Conservation (phyloP, 2,797 vertebrate species). For the Cirrhinus mrigala region DNA sequence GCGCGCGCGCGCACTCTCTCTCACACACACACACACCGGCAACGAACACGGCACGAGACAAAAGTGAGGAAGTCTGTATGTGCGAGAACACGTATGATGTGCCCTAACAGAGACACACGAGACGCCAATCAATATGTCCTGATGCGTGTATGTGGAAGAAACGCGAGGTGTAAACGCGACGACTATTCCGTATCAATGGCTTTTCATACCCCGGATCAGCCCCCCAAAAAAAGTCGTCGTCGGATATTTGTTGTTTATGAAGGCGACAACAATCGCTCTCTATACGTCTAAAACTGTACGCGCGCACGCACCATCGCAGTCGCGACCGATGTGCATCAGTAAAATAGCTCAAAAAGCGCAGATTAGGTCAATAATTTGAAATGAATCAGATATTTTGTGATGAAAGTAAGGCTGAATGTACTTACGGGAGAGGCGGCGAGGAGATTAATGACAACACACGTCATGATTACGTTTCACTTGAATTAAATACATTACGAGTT, state of each 20-base stretch:
- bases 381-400: constrained; percentile 75
- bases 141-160: constrained; percentile 15
- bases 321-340: constrained; percentile 59
- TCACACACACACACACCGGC: constrained; percentile 70
- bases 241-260: constrained; percentile 66
- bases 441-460: constrained; percentile 88
- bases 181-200: constrained; percentile 36
- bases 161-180: constrained; percentile 51
- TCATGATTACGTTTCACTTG: constrained; percentile 90
- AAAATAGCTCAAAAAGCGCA: constrained; percentile 65
- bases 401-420: constrained; percentile 86
- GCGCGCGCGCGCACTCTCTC: constrained; percentile 56
- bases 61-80: constrained; percentile 71
- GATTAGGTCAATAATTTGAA: constrained; percentile 66
- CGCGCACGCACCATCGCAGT: constrained; percentile 62
- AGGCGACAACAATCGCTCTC: constrained; percentile 67
- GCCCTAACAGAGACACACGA: constrained; percentile 58
- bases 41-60: constrained; percentile 76
- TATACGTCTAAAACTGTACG: constrained; percentile 66
- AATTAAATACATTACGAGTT: constrained; percentile 91
- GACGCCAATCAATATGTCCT: constrained; percentile 59
- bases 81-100: constrained; percentile 62
- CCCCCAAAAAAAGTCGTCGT: constrained; percentile 66
- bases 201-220: constrained; percentile 39
- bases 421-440: constrained; percentile 88